Conservation (phyloP, 2,113 vertebrate genomes). For the Stomatorhinus ivindoensis region DNA sequence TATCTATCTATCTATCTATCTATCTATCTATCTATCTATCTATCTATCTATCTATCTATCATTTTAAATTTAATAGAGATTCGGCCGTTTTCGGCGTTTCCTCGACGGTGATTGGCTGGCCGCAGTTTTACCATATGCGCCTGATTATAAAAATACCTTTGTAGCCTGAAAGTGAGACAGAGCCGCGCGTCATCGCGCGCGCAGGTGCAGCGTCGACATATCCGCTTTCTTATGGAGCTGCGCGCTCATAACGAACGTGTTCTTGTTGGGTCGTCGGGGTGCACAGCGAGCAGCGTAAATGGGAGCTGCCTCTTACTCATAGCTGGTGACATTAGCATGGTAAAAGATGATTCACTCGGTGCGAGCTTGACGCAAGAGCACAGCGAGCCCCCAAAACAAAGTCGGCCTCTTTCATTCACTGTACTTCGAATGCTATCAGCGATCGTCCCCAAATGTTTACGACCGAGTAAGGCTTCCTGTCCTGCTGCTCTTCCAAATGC, state of each 20-base stretch:
- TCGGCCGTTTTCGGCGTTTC: not conserved
- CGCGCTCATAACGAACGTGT: not conserved
- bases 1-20: not conserved
- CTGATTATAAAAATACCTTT: not conserved
- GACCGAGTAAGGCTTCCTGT: not conserved
- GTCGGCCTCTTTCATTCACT: constrained; percentile 15
- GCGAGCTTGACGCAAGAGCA: not conserved
- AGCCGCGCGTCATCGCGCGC: not conserved
- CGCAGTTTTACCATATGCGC: not conserved
- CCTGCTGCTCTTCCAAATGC: not conserved
- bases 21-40: not conserved
- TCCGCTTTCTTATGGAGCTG: not conserved
- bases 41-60: not conserved
- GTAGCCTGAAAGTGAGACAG: not conserved
- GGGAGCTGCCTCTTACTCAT: not conserved
- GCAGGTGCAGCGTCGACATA: not conserved
- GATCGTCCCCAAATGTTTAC: not conserved
- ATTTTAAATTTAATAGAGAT: not conserved
- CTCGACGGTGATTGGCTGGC: not conserved
- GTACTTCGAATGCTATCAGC: not conserved
- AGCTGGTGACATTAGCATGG: not conserved
- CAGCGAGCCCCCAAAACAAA: constrained; percentile 3
- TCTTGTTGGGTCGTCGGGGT: not conserved
- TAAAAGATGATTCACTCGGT: constrained; percentile 6
- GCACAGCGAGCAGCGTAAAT: not conserved